Conservation (phyloP, 1,140 invertebrate genomes). For the Saccostrea cuccullata region DNA sequence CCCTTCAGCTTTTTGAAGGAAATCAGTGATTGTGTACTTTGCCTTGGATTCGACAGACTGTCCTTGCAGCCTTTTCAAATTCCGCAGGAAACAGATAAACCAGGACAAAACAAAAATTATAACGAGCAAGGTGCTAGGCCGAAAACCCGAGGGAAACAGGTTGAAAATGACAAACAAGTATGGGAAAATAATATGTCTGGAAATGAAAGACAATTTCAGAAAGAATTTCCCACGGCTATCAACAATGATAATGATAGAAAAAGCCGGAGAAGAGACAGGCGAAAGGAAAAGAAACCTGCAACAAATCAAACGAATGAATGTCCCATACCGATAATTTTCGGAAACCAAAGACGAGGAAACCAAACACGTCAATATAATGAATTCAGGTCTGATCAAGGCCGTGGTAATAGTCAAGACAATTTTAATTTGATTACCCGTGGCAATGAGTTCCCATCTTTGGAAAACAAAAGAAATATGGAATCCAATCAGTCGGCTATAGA, state of each 20-base stretch:
- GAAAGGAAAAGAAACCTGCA: background rate
- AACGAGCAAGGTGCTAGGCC: background rate
- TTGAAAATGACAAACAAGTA: constrained; percentile 79
- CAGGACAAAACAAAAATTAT: background rate
- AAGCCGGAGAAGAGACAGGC: no score
- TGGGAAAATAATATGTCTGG: constrained; percentile 74
- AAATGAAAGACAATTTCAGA: background rate
- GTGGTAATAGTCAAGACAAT: no score
- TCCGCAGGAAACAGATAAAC: background rate
- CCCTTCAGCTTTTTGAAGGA: background rate
- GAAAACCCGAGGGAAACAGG: background rate
- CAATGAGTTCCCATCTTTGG: no score
- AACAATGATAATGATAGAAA: background rate
- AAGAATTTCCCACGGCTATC: background rate
- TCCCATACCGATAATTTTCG: background rate
- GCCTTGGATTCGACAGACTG: background rate
- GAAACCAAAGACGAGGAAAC: background rate
- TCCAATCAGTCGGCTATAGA: no score
- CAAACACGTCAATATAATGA: no score
- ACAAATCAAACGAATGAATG: background rate
- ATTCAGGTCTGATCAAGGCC: no score
- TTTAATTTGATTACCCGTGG: no score
- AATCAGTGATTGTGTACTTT: background rate
- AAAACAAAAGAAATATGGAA: no score
- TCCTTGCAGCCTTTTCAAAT: background rate